A percentile compares a stretch with the other conserved stretches of the same genome.
phyloP scores from a whole-genome alignment of 2,113 vertebrate species.

The Falco punctatus region DNA sequence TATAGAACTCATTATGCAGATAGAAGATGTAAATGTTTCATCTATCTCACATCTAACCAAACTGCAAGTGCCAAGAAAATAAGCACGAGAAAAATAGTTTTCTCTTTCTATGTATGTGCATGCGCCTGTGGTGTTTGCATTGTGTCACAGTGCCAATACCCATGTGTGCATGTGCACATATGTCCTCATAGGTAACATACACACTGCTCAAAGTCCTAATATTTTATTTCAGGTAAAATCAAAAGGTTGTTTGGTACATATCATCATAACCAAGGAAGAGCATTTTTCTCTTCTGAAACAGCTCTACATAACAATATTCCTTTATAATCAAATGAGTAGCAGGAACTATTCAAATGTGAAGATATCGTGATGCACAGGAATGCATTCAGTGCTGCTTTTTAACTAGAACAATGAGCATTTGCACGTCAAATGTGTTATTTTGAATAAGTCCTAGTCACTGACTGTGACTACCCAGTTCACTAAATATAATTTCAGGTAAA shows the following conservation, averaged over 20 bases:
- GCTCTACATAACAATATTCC: not conserved
- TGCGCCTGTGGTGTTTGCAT: not conserved
- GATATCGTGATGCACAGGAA: not conserved
- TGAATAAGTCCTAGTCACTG: not conserved
- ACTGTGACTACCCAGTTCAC: not conserved
- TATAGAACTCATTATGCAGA: conserved; percentile 92
- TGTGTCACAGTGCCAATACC: not conserved
- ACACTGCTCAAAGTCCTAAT: not conserved
- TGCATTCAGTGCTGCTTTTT: not conserved
- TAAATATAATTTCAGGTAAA: conserved; percentile 5
- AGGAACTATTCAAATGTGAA: conserved; percentile 35
- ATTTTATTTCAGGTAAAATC: conserved; percentile 52
- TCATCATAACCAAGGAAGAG: conserved; percentile 1
- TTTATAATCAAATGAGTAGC: conserved; percentile 23
- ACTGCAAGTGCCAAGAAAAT: conserved; percentile 78
- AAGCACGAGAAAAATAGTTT: conserved; percentile 65
- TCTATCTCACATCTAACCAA: conserved; percentile 70
- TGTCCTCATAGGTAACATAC: not conserved
- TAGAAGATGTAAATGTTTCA: conserved; percentile 89
- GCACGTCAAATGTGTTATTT: not conserved
- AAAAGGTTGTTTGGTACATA: not conserved
- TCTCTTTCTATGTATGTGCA: conserved; percentile 26
- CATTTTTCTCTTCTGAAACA: not conserved
- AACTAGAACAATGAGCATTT: not conserved
- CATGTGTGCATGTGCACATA: not conserved